Conservation (phyloP, 2,888 invertebrate genomes). For the Chymomyza caudatula region DNA sequence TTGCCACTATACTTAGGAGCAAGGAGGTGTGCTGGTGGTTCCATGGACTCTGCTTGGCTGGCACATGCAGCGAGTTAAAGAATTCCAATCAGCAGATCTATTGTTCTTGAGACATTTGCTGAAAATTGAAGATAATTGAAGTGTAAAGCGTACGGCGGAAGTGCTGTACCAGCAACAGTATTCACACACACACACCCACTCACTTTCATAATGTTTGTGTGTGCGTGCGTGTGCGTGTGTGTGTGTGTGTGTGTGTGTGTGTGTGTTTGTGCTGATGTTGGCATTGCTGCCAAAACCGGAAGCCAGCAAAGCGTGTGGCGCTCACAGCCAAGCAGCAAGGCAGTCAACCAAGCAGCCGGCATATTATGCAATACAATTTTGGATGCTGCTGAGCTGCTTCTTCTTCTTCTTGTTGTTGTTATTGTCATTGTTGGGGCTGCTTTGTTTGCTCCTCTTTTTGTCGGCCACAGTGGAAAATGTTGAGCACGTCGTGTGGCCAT, state of each 20-base stretch:
- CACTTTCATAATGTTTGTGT: background rate
- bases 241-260: background rate
- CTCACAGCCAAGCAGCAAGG: constrained; percentile 1
- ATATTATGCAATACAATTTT: constrained; percentile 65
- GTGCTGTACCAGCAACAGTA: constrained; percentile 58
- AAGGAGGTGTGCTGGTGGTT: background rate
- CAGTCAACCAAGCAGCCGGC: constrained; percentile 12
- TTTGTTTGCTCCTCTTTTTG: constrained; percentile 14
- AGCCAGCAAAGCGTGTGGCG: background rate
- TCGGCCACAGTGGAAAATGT: constrained; percentile 26
- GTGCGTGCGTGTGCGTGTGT: too few species aligned
- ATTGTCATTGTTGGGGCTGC: background rate
- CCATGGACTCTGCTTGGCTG: constrained; percentile 13
- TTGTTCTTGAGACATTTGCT: constrained; percentile 73
- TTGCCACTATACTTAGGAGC: background rate
- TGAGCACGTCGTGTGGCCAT: constrained; percentile 12
- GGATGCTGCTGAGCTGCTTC: constrained; percentile 26
- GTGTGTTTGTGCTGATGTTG: background rate
- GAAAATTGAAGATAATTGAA: constrained; percentile 74
- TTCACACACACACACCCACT: background rate
- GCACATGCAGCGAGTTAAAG: constrained; percentile 67
- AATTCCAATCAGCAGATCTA: constrained; percentile 70
- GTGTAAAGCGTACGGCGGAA: constrained; percentile 68
- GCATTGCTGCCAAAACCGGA: background rate
- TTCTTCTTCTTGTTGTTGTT: constrained; percentile 1